Evolutionary conservation across 2,113 vertebrate genomes (phyloP).

Genomic region (Charina bottae): DNA sequence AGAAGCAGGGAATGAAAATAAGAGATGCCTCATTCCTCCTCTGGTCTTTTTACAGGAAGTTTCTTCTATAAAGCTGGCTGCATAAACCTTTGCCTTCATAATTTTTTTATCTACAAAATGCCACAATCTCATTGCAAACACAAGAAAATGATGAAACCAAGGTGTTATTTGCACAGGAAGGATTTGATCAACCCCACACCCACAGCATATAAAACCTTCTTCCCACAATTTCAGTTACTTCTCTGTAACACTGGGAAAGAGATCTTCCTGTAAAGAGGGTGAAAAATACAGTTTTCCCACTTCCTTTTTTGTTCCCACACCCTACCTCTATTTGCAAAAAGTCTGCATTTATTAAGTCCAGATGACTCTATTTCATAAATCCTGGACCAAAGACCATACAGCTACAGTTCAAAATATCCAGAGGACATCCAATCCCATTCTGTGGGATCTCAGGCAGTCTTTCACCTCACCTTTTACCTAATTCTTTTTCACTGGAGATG

Average conservation of each 20-base stretch:
- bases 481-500: neutral
- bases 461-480: neutral
- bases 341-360: neutral
- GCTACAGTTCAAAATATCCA: neutral
- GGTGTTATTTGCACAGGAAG: neutral
- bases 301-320: neutral
- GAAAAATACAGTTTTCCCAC: neutral
- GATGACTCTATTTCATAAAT: neutral
- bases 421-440: neutral
- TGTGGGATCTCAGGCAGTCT: neutral
- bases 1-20: neutral
- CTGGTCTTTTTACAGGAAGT: neutral
- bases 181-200: neutral
- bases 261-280: neutral
- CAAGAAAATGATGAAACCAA: neutral
- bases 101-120: neutral
- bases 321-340: neutral
- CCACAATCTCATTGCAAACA: neutral
- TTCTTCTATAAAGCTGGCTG: neutral
- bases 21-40: neutral
- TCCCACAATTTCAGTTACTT: neutral
- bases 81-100: neutral
- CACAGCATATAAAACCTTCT: neutral
- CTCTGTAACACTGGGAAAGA: neutral
- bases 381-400: neutral